Base-by-base conservation (phyloP, 2,888 invertebrate species). In the Alsophila aescularia region DNA sequence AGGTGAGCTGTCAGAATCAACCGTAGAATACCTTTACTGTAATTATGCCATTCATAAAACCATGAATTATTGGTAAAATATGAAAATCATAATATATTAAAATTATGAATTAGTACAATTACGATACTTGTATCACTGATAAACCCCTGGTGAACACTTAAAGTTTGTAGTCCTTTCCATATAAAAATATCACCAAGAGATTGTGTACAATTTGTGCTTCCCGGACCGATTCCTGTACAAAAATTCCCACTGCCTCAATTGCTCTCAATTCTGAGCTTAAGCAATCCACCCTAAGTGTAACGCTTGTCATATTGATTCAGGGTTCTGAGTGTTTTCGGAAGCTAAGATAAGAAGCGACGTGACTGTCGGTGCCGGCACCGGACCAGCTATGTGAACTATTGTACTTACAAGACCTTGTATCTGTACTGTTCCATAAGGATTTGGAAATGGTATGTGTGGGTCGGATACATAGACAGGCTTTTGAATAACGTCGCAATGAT, bases 261-360 rank as follows among this genome's bases (percentile, higher is more conserved):
- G 70, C 69, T 71, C 74, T 77, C 75, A 72, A 77, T 76, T 72
- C 70, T 57, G 69, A 69, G 72, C 69, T 76, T 72, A 73, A 75
- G 75, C 81, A 85, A 87, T 87, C 84, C 77, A 73, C 75, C 80
- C 77, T 77, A 73, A 82, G 82, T 77, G 81, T n/a, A 78, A 77
- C 74, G 77, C 79, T 81, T 78, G 79, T 83, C 80, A 85, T 86
- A 87, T 88, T 86, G 85, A 85, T 81, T 83, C 80, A 85, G 77
- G 75, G 75, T 72, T 70, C 70, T 69, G 77, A 84, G 84, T 87
- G 87, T 87, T 85, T 84, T 85, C 79, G 77, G 77, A 79, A 79
- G 77, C 73, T 74, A 70, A 78, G 87, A 87, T 88, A 87, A 83
- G 81, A 66, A 64, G 75, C 62, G 76, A 87, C 87, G 89, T 88